These are phyloP conservation scores for Erpobdella octoculata DNA, from an alignment of 2,888 invertebrate species.

Conservation along the genomic window DNA sequence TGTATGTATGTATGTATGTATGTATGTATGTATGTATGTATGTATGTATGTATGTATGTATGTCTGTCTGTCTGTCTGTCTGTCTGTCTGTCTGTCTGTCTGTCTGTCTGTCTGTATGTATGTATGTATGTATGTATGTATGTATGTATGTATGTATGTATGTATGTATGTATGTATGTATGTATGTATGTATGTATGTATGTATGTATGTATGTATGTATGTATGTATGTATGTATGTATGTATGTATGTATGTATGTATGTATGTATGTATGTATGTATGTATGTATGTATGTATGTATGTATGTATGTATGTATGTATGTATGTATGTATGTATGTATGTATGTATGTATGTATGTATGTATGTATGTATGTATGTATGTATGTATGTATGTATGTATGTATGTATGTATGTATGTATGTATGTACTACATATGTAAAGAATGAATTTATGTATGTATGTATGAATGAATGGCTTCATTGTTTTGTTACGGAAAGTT, in stretches of 20 bases:
- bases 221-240: neutral
- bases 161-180: neutral
- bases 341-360: no score
- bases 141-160: neutral
- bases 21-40: neutral
- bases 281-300: no score
- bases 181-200: neutral
- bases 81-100: neutral
- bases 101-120: no score
- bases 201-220: neutral
- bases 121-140: neutral
- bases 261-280: neutral
- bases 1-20: neutral
- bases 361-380: neutral
- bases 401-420: constrained; percentile 5
- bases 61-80: no score
- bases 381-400: constrained; percentile 6
- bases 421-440: neutral
- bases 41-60: neutral
- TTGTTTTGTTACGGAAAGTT: neutral
- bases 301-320: no score
- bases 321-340: no score
- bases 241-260: neutral
- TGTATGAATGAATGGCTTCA: no score
- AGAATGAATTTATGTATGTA: neutral